These are phyloP conservation scores for Actias luna DNA, from an alignment of 2,888 invertebrate genomes.

Conservation along the genomic window DNA sequence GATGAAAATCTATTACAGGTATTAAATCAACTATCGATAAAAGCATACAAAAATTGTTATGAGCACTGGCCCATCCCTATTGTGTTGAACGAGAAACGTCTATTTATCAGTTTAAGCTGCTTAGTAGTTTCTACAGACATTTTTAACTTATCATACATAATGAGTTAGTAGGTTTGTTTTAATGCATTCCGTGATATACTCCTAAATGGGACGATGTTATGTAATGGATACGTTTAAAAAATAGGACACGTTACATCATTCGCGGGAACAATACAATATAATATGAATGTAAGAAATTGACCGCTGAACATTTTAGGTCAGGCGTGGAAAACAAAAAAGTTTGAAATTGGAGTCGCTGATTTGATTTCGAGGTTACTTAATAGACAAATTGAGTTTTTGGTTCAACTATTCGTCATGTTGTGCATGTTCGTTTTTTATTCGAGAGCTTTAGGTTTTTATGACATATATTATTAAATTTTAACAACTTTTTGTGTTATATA, in stretches of 20 bases:
- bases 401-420: too few species aligned
- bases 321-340: neutral
- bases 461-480: too few species aligned
- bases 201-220: neutral
- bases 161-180: conserved; percentile 24
- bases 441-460: too few species aligned
- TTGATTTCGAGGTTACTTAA: too few species aligned
- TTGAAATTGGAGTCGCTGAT: neutral
- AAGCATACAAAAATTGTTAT: neutral
- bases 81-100: neutral
- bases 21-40: neutral
- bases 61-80: neutral
- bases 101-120: neutral
- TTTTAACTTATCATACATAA: conserved; percentile 57
- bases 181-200: conserved; percentile 17
- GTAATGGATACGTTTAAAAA: conserved; percentile 16
- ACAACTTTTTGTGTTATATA: too few species aligned
- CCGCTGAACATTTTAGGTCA: neutral
- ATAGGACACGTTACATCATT: neutral
- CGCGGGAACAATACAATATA: neutral
- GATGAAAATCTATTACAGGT: neutral
- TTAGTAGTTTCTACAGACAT: conserved; percentile 53
- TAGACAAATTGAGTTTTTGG: too few species aligned
- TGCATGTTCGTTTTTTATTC: too few species aligned
- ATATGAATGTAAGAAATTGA: neutral